These are phyloP conservation scores for Lithosia quadra DNA, from an alignment of 2,888 invertebrate genomes.

Conservation along the genomic window DNA sequence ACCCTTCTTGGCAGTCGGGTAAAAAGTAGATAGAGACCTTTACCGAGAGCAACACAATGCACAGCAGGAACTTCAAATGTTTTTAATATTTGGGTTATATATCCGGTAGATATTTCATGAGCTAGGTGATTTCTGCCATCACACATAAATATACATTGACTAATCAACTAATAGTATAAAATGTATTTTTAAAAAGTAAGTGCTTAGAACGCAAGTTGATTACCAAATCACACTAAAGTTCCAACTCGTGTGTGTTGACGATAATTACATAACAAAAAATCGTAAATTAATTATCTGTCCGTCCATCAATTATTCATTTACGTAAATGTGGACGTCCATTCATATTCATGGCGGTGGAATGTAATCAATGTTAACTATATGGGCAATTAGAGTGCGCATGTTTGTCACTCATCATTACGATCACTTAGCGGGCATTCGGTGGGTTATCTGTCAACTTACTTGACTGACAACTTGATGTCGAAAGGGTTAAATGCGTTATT, in stretches of 20 bases:
- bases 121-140: neutral
- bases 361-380: slow-evolving; percentile 64
- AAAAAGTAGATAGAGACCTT: neutral
- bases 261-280: slow-evolving; percentile 1
- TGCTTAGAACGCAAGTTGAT: no score
- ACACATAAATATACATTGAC: no score
- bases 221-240: neutral
- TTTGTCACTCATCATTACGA: slow-evolving; percentile 42
- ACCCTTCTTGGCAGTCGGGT: no score
- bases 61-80: neutral
- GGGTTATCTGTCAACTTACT: slow-evolving; percentile 16
- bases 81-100: no score
- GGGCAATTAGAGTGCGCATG: slow-evolving; percentile 55
- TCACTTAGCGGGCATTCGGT: slow-evolving; percentile 31
- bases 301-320: slow-evolving; percentile 55
- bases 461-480: neutral
- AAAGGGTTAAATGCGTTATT: slow-evolving; percentile 7
- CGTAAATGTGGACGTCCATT: slow-evolving; percentile 66
- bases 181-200: no score
- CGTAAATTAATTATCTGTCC: slow-evolving; percentile 47
- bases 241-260: neutral
- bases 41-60: neutral
- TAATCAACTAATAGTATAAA: neutral
- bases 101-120: neutral
- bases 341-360: slow-evolving; percentile 68